Evolutionary conservation across 2,888 invertebrate genomes (phyloP), one percentile per base, ranked within the genome.

Genomic region (Lamproptera curius): DNA sequence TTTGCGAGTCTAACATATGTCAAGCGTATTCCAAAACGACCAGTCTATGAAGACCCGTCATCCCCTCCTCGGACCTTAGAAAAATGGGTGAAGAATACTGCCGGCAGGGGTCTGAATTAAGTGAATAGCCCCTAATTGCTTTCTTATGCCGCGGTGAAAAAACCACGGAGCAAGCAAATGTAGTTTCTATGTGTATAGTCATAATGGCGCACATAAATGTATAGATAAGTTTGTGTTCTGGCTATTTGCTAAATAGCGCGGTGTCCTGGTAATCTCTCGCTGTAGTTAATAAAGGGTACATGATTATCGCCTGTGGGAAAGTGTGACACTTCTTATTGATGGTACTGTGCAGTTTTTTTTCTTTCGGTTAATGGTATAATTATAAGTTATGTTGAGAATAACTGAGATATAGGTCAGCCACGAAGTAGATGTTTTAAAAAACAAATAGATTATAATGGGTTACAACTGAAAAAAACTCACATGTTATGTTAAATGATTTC

Each of bases 1-100:
- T 73, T 76, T 68, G 67, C 71, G 63, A 67, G 58, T 69, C 62
- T 66, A 81, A 77, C 84, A 82, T 84, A 85, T 84, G 84, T 83
- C 84, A 77, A 67, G 61, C 73, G 64, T 63, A 65, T 67, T 62
- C 57, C 35, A 41, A 42, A 49, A 40, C 60, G 55, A 60, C 73
- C 70, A 64, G 45, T 47, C 16, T 52, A 48, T 33, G 34, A 2
- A 56, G 63, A 65, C 46, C 68, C 55, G 46, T 57, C 40, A 52
- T 51, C 51, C 53, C 62, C 56, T 56, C 46, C 47, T 40, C n/a
- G 31, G 16, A 39, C 31, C 48, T 54, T 42, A 20, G 23, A 14
- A 16, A 16, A 31, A 40, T 16, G 41, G 48, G 46, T 17, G 31
- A 20, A 42, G 46, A 46, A 54, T 56, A 50, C 43, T 51, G 53